phyloP scores from a whole-genome alignment of 2,113 vertebrate species.

The Halichoeres trimaculatus region DNA sequence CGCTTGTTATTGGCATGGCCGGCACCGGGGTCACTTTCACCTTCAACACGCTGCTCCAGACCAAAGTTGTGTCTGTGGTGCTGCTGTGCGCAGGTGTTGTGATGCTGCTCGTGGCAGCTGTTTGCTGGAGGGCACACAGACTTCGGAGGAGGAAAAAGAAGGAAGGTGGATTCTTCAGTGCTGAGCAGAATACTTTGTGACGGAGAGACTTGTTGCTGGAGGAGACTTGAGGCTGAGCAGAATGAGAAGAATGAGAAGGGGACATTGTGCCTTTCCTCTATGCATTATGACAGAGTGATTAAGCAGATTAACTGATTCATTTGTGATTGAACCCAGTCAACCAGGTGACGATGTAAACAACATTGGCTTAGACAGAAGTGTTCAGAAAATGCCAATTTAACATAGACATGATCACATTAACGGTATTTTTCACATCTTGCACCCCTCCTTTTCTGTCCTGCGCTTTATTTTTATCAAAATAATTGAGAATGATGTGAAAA shows the following conservation, averaged over 20 bases:
- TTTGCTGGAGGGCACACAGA: constrained; percentile 88
- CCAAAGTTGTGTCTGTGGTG: constrained; percentile 88
- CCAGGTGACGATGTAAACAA: background rate
- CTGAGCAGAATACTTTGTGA: constrained; percentile 88
- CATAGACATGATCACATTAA: background rate
- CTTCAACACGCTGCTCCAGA: constrained; percentile 87
- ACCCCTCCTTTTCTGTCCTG: background rate
- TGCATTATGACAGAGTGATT: constrained; percentile 12
- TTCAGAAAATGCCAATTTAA: constrained; percentile 22
- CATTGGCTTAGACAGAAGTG: background rate
- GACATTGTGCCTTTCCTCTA: constrained; percentile 27
- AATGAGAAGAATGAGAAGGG: background rate
- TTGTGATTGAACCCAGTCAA: background rate
- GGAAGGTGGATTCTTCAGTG: constrained; percentile 78
- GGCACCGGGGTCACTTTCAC: constrained; percentile 91
- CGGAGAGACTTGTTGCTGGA: background rate
- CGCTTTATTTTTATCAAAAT: constrained; percentile 34
- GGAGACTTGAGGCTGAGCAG: background rate
- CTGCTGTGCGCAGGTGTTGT: constrained; percentile 83
- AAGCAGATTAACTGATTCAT: background rate
- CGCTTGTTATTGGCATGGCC: constrained; percentile 86
- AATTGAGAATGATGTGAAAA: background rate
- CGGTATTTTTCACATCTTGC: background rate
- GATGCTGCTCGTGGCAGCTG: constrained; percentile 85
- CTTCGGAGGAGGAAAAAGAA: constrained; percentile 81